Conservation (phyloP, 2,888 invertebrate genomes). For the Auanema sp. region DNA sequence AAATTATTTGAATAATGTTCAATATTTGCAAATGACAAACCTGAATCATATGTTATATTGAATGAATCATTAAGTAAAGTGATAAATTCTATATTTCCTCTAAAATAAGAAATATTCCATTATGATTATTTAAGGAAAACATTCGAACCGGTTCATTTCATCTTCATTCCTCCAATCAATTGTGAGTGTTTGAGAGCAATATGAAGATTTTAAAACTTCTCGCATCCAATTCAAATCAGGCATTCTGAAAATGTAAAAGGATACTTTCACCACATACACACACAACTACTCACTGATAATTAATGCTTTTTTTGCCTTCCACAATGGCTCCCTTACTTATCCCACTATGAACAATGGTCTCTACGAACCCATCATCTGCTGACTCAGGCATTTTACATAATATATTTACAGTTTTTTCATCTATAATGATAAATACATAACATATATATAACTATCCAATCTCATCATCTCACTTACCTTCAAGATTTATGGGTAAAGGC, state of each 20-base stretch:
- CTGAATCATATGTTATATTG: slow-evolving; percentile 23
- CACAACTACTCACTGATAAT: not conserved
- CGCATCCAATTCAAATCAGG: slow-evolving; percentile 32
- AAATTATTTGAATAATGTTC: slow-evolving; percentile 8
- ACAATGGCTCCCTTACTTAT: not conserved
- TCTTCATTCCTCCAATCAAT: slow-evolving; percentile 31
- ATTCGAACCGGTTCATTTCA: slow-evolving; percentile 9
- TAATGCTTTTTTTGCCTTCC: slow-evolving; percentile 6
- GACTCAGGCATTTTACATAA: slow-evolving; percentile 1
- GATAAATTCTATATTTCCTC: slow-evolving; percentile 26
- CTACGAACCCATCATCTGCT: not conserved
- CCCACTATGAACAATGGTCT: not conserved
- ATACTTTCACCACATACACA: not conserved
- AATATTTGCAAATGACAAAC: slow-evolving; percentile 2
- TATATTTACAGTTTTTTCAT: not conserved
- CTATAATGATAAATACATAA: not conserved
- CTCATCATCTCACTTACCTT: too few species aligned
- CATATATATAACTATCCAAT: too few species aligned
- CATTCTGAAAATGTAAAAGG: slow-evolving; percentile 25
- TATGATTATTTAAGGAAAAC: too few species aligned
- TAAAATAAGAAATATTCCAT: slow-evolving; percentile 7
- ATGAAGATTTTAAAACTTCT: slow-evolving; percentile 29
- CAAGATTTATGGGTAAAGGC: too few species aligned
- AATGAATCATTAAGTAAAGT: slow-evolving; percentile 32
- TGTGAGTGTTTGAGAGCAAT: slow-evolving; percentile 34